Percentiles rank a stretch among this genome's conserved stretches.
phyloP scores from a whole-genome alignment of 2,797 vertebrate genomes.

The Ptychadena robeensis region DNA sequence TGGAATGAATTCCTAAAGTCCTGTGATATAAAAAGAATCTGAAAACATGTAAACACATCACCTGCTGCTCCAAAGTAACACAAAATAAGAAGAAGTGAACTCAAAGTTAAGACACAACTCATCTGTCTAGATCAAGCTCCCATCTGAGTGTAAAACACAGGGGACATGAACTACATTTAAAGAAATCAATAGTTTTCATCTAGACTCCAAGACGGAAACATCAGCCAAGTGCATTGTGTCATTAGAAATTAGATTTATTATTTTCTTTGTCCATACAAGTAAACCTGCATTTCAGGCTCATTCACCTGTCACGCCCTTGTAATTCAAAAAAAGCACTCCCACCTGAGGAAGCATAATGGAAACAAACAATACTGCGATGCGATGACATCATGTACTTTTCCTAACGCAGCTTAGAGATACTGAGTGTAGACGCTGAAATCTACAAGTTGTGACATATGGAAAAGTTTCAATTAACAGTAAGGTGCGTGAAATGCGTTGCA shows the following conservation, averaged over 20 bases:
- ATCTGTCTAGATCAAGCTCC: conserved; percentile 45
- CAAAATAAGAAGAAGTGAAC: not conserved
- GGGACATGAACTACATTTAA: conserved; percentile 53
- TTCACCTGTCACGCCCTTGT: conserved; percentile 41
- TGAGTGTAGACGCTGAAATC: conserved; percentile 2
- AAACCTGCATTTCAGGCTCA: conserved; percentile 9
- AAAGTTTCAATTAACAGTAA: conserved; percentile 34
- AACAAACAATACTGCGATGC: conserved; percentile 38
- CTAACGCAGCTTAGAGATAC: not conserved
- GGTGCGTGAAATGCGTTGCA: not conserved
- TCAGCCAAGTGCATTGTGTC: conserved; percentile 37
- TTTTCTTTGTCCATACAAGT: conserved; percentile 36
- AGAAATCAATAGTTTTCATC: conserved; percentile 59
- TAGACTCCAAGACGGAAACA: conserved; percentile 49
- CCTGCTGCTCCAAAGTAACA: too few relatives aligned
- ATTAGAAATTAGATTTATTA: conserved; percentile 32
- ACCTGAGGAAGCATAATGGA: conserved; percentile 18
- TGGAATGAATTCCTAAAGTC: too few relatives aligned
- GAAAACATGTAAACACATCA: not conserved
- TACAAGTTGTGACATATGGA: conserved; percentile 31
- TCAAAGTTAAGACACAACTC: conserved; percentile 20
- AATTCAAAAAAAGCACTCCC: conserved; percentile 31
- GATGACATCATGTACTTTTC: conserved; percentile 31
- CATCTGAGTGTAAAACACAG: conserved; percentile 31
- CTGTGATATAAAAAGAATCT: too few relatives aligned